A percentile compares a stretch with the other conserved stretches of the same genome.
phyloP scores from a whole-genome alignment of 2,888 invertebrate species.

The Sepioteuthis lessoniana region DNA sequence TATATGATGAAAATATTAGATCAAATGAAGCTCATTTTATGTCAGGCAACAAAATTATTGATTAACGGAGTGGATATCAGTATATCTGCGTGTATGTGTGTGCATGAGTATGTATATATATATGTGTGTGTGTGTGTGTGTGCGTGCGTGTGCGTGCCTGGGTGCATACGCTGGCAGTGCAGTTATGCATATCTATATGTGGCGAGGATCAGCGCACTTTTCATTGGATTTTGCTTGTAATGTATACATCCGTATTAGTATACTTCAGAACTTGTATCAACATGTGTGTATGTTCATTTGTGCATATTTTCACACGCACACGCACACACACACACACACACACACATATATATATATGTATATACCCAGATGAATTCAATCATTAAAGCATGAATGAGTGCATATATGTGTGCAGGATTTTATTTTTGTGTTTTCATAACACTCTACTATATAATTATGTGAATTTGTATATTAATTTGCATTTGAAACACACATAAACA shows the following conservation, averaged over 20 bases:
- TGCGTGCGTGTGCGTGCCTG: not conserved
- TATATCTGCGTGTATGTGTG: not conserved
- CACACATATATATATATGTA: not conserved
- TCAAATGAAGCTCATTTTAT: no score
- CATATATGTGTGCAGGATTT: no score
- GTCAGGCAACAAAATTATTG: no score
- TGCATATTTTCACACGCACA: no score
- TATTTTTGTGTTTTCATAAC: not conserved
- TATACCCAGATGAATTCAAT: not conserved
- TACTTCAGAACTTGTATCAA: not conserved
- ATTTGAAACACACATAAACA: not conserved
- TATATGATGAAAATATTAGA: no score
- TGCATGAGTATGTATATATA: not conserved
- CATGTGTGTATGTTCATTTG: no score
- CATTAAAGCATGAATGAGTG: not conserved
- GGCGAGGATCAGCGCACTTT: not conserved
- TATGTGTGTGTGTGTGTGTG: not conserved
- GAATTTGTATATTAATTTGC: not conserved
- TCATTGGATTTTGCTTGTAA: not conserved
- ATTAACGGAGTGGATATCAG: not conserved
- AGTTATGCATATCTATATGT: not conserved
- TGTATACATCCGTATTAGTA: not conserved
- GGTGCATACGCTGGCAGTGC: not conserved
- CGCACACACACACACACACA: no score
- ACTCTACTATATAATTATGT: not conserved